phyloP scores from a whole-genome alignment of 2,797 vertebrate species.

The Margarornis squamiger region DNA sequence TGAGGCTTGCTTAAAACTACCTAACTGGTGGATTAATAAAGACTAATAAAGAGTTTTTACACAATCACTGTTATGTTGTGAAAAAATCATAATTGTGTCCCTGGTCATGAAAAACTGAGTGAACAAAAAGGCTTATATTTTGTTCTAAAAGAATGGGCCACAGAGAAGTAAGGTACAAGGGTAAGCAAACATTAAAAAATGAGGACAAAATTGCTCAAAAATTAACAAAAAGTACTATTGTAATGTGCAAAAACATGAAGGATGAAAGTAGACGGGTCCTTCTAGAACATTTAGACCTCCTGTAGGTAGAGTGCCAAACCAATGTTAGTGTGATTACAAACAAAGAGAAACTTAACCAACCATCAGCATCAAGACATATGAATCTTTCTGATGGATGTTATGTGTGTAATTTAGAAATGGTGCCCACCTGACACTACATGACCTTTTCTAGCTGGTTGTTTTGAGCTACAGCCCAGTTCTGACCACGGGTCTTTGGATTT shows the following conservation, averaged over 20 bases:
- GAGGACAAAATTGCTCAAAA: slow-evolving; percentile 57
- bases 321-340: background rate
- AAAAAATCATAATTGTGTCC: slow-evolving; percentile 43
- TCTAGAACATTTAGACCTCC: slow-evolving; percentile 34
- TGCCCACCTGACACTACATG: background rate
- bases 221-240: slow-evolving; percentile 23
- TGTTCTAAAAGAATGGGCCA: background rate
- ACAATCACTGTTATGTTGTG: slow-evolving; percentile 46
- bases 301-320: background rate
- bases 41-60: slow-evolving; percentile 63
- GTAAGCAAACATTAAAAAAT: slow-evolving; percentile 45
- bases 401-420: background rate
- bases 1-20: slow-evolving; percentile 61
- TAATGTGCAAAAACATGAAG: slow-evolving; percentile 55
- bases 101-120: slow-evolving; percentile 35
- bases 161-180: background rate
- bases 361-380: background rate
- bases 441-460: background rate
- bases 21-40: slow-evolving; percentile 65
- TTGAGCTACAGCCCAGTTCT: background rate
- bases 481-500: background rate
- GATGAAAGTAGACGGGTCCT: slow-evolving; percentile 48
- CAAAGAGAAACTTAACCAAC: background rate
- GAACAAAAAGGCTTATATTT: slow-evolving; percentile 53
- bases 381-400: background rate